These are phyloP conservation scores for Portevinia maculata DNA, from an alignment of 2,888 invertebrate genomes.

Conservation along the genomic window DNA sequence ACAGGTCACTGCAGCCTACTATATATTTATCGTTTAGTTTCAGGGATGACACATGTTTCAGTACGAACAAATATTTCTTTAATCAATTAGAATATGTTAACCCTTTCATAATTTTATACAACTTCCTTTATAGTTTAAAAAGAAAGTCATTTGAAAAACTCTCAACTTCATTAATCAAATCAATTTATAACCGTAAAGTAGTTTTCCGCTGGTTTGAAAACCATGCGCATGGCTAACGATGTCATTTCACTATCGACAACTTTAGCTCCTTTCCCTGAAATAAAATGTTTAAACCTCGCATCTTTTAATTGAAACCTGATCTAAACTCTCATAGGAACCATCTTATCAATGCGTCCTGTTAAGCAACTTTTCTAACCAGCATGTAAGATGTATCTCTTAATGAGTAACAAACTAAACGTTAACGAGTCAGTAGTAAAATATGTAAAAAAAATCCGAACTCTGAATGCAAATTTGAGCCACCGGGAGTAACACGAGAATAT, in stretches of 20 bases:
- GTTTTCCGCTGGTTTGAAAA: no score
- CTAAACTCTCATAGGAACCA: not conserved
- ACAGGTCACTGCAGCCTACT: no score
- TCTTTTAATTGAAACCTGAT: conserved; percentile 20
- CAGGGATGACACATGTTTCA: no score
- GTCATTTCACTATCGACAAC: not conserved
- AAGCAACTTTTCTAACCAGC: conserved; percentile 16
- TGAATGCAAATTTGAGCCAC: conserved; percentile 30
- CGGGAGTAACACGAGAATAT: conserved; percentile 38
- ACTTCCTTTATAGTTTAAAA: no score
- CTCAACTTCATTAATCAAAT: no score
- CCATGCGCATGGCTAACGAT: no score
- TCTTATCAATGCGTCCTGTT: conserved; percentile 31
- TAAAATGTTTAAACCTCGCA: not conserved
- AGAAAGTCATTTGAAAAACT: no score
- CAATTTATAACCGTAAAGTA: no score
- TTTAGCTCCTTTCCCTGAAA: not conserved
- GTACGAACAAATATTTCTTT: no score
- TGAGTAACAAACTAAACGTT: conserved; percentile 57
- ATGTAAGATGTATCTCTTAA: conserved; percentile 58
- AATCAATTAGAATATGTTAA: no score
- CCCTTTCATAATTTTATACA: no score
- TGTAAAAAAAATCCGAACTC: conserved; percentile 2
- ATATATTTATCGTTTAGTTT: no score
- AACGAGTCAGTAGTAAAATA: conserved; percentile 43